Evolutionary conservation across 2,113 vertebrate genomes (phyloP).

Genomic region (Carettochelys insculpta): DNA sequence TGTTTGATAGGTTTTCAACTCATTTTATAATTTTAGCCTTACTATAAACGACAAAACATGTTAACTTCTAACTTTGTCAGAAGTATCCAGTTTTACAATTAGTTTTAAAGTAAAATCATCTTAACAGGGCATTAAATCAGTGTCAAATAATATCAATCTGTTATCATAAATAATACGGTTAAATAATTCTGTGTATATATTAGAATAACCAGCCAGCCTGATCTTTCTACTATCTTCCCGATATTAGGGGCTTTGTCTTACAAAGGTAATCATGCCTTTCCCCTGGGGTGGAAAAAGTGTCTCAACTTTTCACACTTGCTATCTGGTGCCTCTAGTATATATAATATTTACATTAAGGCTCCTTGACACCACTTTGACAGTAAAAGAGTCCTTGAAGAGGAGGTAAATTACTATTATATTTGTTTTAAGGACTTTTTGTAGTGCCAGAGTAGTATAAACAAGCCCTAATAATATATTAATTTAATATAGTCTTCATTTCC

Average conservation of each 20-base stretch:
- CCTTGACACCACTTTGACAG: rapidly evolving
- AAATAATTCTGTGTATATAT: rapidly evolving
- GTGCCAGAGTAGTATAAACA: not conserved
- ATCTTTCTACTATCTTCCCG: too few relatives aligned
- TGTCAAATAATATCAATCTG: not conserved
- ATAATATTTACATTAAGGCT: not conserved
- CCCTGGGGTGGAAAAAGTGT: not conserved
- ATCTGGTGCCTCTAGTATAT: not conserved
- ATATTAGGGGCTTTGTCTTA: not conserved
- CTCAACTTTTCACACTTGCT: not conserved
- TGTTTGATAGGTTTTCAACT: not conserved
- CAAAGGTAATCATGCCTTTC: not conserved
- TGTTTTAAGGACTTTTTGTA: rapidly evolving
- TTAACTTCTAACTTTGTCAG: not conserved
- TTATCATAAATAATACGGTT: rapidly evolving
- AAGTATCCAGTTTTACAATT: constrained; percentile 13
- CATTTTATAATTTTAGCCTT: not conserved
- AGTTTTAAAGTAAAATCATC: not conserved
- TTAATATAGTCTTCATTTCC: not conserved
- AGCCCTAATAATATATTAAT: not conserved
- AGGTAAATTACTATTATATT: rapidly evolving
- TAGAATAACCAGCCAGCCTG: not conserved
- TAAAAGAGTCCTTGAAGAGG: not conserved
- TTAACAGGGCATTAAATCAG: not conserved
- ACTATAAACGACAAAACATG: not conserved